phyloP scores from a whole-genome alignment of 2,113 vertebrate species.

The Syngnathoides biaculeatus region DNA sequence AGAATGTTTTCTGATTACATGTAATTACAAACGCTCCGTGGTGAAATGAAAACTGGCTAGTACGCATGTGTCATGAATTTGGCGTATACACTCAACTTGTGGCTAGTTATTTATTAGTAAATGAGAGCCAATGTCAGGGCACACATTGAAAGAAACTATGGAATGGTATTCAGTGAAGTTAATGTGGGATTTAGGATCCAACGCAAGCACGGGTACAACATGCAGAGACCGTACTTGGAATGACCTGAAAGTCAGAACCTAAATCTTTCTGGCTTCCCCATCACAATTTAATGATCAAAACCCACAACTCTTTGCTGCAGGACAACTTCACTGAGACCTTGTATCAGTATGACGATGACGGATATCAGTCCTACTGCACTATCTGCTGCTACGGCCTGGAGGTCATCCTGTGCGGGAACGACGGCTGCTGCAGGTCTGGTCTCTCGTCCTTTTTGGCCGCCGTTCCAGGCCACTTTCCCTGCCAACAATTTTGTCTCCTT shows the following conservation, averaged over 20 bases:
- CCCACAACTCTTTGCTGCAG: conserved; percentile 55
- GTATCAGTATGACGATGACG: conserved; percentile 88
- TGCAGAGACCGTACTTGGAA: background rate
- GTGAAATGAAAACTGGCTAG: too few species aligned
- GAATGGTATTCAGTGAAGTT: too few species aligned
- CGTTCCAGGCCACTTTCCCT: background rate
- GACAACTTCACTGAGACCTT: conserved; percentile 86
- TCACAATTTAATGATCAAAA: background rate
- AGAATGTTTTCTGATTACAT: too few species aligned
- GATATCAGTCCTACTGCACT: conserved; percentile 93
- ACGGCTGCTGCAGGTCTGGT: conserved; percentile 86
- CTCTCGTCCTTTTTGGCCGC: background rate
- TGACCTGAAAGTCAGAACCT: background rate
- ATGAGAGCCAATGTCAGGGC: background rate
- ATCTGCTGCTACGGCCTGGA: conserved; percentile 90
- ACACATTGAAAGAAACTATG: background rate
- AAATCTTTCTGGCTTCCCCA: background rate
- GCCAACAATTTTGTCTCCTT: background rate
- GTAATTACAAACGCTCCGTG: too few species aligned
- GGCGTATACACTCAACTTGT: too few species aligned
- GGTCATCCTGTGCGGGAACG: conserved; percentile 85
- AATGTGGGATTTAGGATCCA: background rate
- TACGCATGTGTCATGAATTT: too few species aligned
- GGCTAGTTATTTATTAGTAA: too few species aligned
- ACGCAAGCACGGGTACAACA: background rate